Percentiles rank a stretch among this genome's conserved stretches.
These are phyloP conservation scores for Apeira syringaria DNA, from an alignment of 2,888 invertebrate species.

Conservation along the genomic window DNA sequence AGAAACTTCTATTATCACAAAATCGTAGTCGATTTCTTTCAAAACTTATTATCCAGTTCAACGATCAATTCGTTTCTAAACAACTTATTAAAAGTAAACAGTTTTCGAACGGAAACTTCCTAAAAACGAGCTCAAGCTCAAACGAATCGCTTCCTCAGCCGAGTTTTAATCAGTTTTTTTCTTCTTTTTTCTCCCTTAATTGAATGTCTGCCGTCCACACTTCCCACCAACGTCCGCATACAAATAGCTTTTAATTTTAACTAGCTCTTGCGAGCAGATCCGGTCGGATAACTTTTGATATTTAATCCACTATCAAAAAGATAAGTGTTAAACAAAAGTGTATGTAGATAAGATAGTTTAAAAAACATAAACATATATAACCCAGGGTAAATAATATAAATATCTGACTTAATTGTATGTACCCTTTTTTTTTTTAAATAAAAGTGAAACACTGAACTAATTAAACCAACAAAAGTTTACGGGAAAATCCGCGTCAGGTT, in stretches of 20 bases:
- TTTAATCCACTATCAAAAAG: no score
- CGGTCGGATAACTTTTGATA: neutral
- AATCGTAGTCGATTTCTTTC: no score
- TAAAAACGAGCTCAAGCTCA: constrained; percentile 12
- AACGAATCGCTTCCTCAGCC: constrained; percentile 23
- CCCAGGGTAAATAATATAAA: no score
- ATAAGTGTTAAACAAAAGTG: no score
- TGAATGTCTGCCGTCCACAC: constrained; percentile 28
- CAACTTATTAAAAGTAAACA: constrained; percentile 12
- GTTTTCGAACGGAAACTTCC: constrained; percentile 7
- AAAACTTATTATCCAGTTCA: neutral
- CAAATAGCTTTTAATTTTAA: constrained; percentile 35
- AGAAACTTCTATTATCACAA: no score
- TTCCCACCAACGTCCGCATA: constrained; percentile 33
- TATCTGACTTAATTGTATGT: no score
- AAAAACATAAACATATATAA: no score
- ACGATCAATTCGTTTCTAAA: constrained; percentile 2
- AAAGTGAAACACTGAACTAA: no score
- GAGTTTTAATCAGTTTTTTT: constrained; percentile 28
- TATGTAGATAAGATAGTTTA: no score
- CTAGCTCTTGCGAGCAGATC: neutral
- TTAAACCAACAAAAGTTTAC: no score
- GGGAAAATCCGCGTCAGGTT: no score
- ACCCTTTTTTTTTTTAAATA: no score
- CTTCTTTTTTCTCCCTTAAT: constrained; percentile 18